Base-by-base conservation (phyloP, 2,888 invertebrate genomes). In the Cantharis lateralis region DNA sequence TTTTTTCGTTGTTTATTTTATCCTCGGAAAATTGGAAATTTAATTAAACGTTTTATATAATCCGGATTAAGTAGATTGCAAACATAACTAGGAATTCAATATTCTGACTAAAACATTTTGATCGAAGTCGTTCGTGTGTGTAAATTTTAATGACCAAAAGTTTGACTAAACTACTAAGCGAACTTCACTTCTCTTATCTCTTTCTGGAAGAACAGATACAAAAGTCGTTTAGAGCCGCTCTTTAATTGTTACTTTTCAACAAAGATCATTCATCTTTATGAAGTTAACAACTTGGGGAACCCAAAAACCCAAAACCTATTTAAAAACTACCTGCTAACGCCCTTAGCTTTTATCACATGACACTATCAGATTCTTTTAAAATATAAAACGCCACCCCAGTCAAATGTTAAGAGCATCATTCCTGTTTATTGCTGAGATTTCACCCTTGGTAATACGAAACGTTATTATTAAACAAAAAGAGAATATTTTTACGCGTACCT, bases 231-330 rank as follows among this genome's bases (percentile, higher is more conserved):
- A 81, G 76, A 77, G 77, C 78, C 79, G 64, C 80, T 80, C 74
- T 80, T 82, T 88, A 88, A 88, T 88, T 88, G 87, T 86, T 84
- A 86, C 85, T 87, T 87, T 86, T 86, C 85, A 84, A 82, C 83
- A 80, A 81, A 78, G 81, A 82, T 86, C 84, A 87, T 87, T 87
- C 87, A 87, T 88, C 88, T 87, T 86, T 86, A 85, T 82, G 84
- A 85, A 85, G 86, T 85, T 86, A 86, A 86, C 87, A 86, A 86
- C 85, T 82, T 81, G 32, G 75, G 83, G 84, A 83, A 77, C 78
- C 73, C 64, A 78, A 81, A 81, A 75, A 83, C 78, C 78, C 74
- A 66, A 78, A 81, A 81, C 76, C 83, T 85, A 83, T 86, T 87
- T 86, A 84, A 86, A 86, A 87, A 87, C 87, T 88, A 88, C 88